These are phyloP conservation scores for Rotaria socialis DNA, from an alignment of 2,888 invertebrate genomes.

Conservation along the genomic window DNA sequence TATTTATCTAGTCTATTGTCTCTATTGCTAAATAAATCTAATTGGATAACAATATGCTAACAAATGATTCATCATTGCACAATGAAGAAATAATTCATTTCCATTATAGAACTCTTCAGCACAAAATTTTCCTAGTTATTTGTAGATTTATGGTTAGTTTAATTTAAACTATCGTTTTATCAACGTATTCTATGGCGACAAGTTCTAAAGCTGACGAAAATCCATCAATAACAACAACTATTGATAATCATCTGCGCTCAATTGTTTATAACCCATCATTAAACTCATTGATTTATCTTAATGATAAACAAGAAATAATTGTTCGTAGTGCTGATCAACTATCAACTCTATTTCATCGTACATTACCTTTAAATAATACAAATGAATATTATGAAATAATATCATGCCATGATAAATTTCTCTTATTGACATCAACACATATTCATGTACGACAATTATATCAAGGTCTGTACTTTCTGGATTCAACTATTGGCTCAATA, in stretches of 20 bases:
- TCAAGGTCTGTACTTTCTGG: slow-evolving; percentile 19
- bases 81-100: background rate
- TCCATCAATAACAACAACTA: background rate
- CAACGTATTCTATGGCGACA: background rate
- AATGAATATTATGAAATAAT: slow-evolving; percentile 11
- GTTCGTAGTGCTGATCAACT: slow-evolving; percentile 33
- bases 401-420: slow-evolving; percentile 1
- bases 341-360: background rate
- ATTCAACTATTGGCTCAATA: background rate
- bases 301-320: slow-evolving; percentile 10
- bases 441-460: slow-evolving; percentile 24
- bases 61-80: background rate
- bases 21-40: background rate
- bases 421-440: slow-evolving; percentile 7
- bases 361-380: background rate
- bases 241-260: background rate
- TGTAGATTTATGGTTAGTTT: background rate
- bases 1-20: background rate
- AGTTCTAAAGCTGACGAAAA: background rate
- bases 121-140: background rate
- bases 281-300: background rate
- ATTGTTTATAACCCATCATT: slow-evolving; percentile 24
- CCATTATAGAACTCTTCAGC: background rate
- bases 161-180: background rate
- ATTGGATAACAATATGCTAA: background rate